Evolutionary conservation across 2,113 vertebrate genomes (phyloP).

Genomic region (Caracal caracal): DNA sequence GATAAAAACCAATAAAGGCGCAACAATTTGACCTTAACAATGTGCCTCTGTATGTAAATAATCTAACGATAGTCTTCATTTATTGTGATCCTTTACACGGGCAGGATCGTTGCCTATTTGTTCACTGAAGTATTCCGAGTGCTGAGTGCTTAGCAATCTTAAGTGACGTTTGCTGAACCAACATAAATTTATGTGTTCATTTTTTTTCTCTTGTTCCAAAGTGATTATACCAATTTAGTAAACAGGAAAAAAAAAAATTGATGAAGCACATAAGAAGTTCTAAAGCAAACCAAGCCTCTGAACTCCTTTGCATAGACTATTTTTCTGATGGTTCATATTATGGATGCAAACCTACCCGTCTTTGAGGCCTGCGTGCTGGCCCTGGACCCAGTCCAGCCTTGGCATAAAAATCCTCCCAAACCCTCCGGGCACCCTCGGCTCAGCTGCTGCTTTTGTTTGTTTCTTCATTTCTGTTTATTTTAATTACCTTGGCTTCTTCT

Average conservation of each 20-base stretch:
- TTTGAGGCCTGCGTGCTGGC: not conserved
- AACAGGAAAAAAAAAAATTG: not conserved
- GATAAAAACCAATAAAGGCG: not conserved
- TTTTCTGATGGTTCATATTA: not conserved
- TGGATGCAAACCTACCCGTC: not conserved
- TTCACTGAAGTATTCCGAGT: not conserved
- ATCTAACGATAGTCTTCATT: not conserved
- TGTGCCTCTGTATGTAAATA: not conserved
- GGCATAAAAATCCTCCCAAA: not conserved
- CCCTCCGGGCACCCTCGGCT: constrained; percentile 8
- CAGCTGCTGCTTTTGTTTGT: constrained; percentile 64
- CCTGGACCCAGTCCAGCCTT: not conserved
- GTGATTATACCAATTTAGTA: not conserved
- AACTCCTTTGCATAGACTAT: not conserved
- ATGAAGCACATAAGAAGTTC: not conserved
- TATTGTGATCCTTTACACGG: not conserved
- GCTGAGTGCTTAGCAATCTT: not conserved
- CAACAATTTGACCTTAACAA: not conserved
- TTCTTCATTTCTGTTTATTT: constrained; percentile 56
- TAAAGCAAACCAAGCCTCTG: not conserved
- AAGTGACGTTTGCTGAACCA: not conserved
- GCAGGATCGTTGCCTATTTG: not conserved
- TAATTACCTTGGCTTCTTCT: constrained; percentile 52
- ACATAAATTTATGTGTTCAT: not conserved
- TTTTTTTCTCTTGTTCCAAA: not conserved